Evolutionary conservation across 2,113 vertebrate species (phyloP), one percentile per base, ranked within the genome.

Genomic region (Carassius gibelio): DNA sequence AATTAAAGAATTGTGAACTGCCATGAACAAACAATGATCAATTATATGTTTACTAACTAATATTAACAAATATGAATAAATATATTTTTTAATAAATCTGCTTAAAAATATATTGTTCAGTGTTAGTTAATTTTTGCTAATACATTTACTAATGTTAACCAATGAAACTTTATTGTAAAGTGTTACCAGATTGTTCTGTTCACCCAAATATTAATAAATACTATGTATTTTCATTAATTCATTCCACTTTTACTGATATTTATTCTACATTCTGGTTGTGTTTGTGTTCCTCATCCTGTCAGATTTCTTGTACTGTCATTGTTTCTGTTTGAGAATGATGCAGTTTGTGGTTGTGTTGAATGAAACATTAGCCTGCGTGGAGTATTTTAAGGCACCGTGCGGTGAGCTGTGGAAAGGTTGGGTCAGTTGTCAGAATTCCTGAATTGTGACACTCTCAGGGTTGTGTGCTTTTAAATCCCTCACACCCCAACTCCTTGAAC

Each of bases 381-480:
- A 38, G 15, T 71, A 82, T 76, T 75, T 66, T 66, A 82, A 84
- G 75, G 57, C 42, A 1, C 62, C 42, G 86, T 52, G 45, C 34
- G 34, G 64, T 42, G 71, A 74, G 79, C 50, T 85, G 50, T 87
- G 72, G 48, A 45, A 72, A 74, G 83, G 64, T 72, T 68, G 62
- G 75, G 81, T 87, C 75, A 66, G 57, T 74, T 81, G 66, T 82
- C 59, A 66, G 85, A 85, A 87, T 88, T 88, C 87, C 82, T 86
- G 59, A 87, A 71, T 69, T 81, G 11, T 30, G 48, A 87, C 85
- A 78, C 74, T 42, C 21, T 42, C 78, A 8, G 62, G 59, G 68
- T 81, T 61, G 48, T 72, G 77, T 66, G 78, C 69, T 64, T 86
- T 81, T 38, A 71, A 36, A 81, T 86, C 78, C 69, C 15, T 69